Percentiles rank a stretch among this genome's conserved stretches.
phyloP scores from a whole-genome alignment of 2,888 invertebrate species.

The Drosophila yooni region DNA sequence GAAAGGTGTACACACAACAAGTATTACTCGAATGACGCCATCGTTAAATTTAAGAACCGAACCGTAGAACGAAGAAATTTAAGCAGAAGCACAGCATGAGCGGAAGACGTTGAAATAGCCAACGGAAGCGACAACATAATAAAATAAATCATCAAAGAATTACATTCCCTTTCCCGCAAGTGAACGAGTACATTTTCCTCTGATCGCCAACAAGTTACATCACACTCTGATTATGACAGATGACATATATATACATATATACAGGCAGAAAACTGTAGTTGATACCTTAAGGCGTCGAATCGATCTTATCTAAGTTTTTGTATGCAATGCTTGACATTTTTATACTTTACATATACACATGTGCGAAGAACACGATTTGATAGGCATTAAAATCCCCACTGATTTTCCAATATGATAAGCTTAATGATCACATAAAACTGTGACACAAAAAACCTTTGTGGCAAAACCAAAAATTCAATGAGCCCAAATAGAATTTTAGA shows the following conservation, averaged over 20 bases:
- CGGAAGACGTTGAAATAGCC: slow-evolving; percentile 37
- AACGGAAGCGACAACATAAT: slow-evolving; percentile 36
- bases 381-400: background rate
- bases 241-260: background rate
- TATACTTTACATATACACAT: background rate
- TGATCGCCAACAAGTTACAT: slow-evolving; percentile 9
- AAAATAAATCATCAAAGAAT: slow-evolving; percentile 26
- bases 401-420: background rate
- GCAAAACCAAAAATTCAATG: background rate
- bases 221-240: background rate
- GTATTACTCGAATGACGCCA: slow-evolving; percentile 56
- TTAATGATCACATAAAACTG: background rate
- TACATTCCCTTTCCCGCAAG: slow-evolving; percentile 27
- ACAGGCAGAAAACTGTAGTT: background rate
- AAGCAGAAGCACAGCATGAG: slow-evolving; percentile 13
- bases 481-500: background rate
- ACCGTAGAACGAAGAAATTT: slow-evolving; percentile 19
- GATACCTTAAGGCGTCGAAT: background rate
- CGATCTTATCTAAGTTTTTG: background rate
- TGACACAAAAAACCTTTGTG: background rate
- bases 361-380: background rate
- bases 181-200: slow-evolving; percentile 8
- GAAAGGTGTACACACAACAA: slow-evolving; percentile 57
- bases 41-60: slow-evolving; percentile 37
- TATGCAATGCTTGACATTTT: background rate